These are phyloP conservation scores for Eristalinus aeneus DNA, from an alignment of 2,888 invertebrate species.

Conservation along the genomic window DNA sequence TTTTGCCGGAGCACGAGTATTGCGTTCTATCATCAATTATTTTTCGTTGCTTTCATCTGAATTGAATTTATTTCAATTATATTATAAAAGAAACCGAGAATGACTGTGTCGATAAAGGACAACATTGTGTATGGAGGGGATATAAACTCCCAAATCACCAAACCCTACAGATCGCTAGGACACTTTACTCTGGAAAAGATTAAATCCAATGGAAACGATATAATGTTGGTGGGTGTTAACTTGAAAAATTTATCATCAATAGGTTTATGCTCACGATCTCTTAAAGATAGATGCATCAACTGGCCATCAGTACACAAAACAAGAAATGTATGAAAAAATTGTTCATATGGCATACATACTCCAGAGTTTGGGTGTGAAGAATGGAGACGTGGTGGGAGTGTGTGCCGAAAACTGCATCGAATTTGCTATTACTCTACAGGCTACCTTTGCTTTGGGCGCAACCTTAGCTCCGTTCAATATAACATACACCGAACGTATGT, in stretches of 20 bases:
- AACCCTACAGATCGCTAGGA: too few relatives aligned
- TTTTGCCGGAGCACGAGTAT: too few relatives aligned
- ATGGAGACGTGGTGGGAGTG: constrained; percentile 82
- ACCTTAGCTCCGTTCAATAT: constrained; percentile 84
- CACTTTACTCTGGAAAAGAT: too few relatives aligned
- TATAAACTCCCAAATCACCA: too few relatives aligned
- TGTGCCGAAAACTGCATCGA: constrained; percentile 83
- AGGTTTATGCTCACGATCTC: too few relatives aligned
- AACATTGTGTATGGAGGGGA: too few relatives aligned
- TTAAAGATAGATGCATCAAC: constrained; percentile 77
- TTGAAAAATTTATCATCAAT: too few relatives aligned
- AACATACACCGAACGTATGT: constrained; percentile 82
- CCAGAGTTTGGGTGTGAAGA: constrained; percentile 80
- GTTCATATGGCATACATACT: constrained; percentile 78
- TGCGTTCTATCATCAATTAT: too few relatives aligned
- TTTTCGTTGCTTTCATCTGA: too few relatives aligned
- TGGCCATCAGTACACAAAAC: constrained; percentile 75
- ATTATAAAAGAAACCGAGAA: constrained; percentile 42
- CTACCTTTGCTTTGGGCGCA: constrained; percentile 82
- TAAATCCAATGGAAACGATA: too few relatives aligned
- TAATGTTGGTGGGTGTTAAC: too few relatives aligned
- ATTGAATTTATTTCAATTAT: neutral
- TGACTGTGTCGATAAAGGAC: constrained; percentile 75
- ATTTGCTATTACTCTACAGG: constrained; percentile 81
- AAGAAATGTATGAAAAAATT: constrained; percentile 75